These are phyloP conservation scores for Tetragonula carbonaria DNA, from an alignment of 2,888 invertebrate genomes.

Conservation along the genomic window DNA sequence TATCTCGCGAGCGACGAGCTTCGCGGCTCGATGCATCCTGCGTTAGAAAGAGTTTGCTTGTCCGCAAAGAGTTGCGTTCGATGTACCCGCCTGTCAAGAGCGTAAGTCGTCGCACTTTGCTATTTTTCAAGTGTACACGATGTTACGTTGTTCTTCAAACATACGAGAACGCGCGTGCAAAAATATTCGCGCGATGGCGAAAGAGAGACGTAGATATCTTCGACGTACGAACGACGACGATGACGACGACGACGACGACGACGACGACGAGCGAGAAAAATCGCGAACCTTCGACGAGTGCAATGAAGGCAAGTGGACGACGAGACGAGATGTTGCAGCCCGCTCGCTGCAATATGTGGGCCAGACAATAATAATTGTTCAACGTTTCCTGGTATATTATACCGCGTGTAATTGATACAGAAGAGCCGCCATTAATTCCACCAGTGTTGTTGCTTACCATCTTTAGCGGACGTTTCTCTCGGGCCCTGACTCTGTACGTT, in stretches of 20 bases:
- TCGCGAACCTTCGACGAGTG: constrained; percentile 56
- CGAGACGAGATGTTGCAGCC: constrained; percentile 52
- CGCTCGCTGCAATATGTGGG: constrained; percentile 74
- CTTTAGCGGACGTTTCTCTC: constrained; percentile 53
- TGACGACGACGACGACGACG: too few species aligned
- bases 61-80: too few species aligned
- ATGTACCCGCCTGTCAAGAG: not conserved
- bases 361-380: constrained; percentile 81
- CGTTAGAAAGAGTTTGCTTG: not conserved
- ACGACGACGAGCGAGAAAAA: constrained; percentile 26
- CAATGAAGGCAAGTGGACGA: constrained; percentile 70
- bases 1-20: not conserved
- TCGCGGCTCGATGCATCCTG: not conserved
- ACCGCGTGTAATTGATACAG: constrained; percentile 77
- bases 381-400: constrained; percentile 80
- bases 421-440: constrained; percentile 73
- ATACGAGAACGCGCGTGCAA: not conserved
- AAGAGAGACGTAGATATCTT: not conserved
- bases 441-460: constrained; percentile 60
- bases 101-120: not conserved
- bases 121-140: not conserved
- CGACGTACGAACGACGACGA: not conserved
- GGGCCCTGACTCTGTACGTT: not conserved
- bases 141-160: not conserved
- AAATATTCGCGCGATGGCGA: not conserved